phyloP scores from a whole-genome alignment of 2,113 vertebrate species.

The Bubo bubo region DNA sequence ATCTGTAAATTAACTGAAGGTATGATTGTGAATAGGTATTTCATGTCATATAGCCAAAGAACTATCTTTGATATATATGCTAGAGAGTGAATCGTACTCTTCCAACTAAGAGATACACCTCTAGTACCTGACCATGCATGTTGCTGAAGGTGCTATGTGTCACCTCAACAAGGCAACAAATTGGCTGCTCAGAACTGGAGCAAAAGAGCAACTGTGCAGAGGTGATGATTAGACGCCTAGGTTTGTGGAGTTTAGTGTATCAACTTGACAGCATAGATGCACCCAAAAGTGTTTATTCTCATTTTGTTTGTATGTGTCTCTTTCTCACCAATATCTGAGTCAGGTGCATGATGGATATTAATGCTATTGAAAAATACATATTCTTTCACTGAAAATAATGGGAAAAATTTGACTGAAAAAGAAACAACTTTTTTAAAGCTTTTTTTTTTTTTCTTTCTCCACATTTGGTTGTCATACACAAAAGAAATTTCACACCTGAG shows the following conservation, averaged over 20 bases:
- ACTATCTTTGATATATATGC: neutral
- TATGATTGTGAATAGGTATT: neutral
- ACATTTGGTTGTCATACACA: neutral
- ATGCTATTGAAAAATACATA: neutral
- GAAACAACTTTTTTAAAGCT: neutral
- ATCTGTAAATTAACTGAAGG: neutral
- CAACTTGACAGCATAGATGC: neutral
- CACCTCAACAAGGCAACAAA: neutral
- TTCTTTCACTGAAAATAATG: accelerated
- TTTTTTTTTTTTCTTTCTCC: neutral
- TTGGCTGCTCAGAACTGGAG: neutral
- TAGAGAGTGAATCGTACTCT: neutral
- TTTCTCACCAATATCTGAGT: neutral
- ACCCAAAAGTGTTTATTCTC: neutral
- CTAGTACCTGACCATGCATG: neutral
- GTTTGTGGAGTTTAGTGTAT: neutral
- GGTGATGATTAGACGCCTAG: neutral
- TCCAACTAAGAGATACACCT: neutral
- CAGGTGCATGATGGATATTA: neutral
- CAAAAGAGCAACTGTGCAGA: neutral
- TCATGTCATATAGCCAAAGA: neutral
- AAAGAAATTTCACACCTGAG: neutral
- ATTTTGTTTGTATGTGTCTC: neutral
- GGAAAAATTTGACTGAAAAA: neutral
- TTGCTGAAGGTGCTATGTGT: neutral